Evolutionary conservation across 2,113 vertebrate genomes (phyloP).

Genomic region (Corydoras sp.): DNA sequence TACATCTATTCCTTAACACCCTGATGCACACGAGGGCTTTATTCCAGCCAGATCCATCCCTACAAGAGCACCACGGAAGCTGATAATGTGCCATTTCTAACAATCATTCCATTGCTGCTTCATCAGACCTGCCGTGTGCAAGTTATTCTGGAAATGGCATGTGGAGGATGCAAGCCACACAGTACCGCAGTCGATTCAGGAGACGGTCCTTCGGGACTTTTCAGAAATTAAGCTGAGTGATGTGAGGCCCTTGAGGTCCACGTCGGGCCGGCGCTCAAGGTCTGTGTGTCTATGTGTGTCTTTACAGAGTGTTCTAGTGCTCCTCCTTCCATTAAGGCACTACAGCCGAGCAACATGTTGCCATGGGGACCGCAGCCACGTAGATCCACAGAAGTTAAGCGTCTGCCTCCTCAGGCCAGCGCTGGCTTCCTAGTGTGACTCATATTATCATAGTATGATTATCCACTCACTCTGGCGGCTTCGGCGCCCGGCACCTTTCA

Average conservation of each 20-base stretch:
- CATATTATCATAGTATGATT: conserved; percentile 37
- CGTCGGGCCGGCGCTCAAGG: conserved; percentile 44
- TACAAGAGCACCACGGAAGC: background rate
- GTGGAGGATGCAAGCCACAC: too few relatives aligned
- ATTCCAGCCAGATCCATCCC: conserved; percentile 16
- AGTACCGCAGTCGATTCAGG: too few relatives aligned
- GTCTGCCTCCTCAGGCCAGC: conserved; percentile 52
- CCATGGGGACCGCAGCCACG: conserved; percentile 61
- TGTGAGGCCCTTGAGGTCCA: background rate
- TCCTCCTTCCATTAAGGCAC: conserved; percentile 48
- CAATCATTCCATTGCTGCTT: background rate
- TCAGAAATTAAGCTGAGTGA: conserved; percentile 16
- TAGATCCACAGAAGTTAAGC: conserved; percentile 58
- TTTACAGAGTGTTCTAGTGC: conserved; percentile 38
- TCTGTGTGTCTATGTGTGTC: conserved; percentile 13
- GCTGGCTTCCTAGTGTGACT: conserved; percentile 40
- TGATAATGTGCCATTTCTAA: too few relatives aligned
- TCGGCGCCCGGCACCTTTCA: background rate
- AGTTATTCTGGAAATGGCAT: too few relatives aligned
- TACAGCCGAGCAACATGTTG: conserved; percentile 57
- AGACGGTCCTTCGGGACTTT: too few relatives aligned
- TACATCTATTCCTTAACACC: conserved; percentile 38
- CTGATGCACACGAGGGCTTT: conserved; percentile 43
- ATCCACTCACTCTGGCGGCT: background rate
- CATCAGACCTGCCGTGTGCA: background rate